Conservation (phyloP, 2,888 invertebrate genomes). For the Leuctra nigra region DNA sequence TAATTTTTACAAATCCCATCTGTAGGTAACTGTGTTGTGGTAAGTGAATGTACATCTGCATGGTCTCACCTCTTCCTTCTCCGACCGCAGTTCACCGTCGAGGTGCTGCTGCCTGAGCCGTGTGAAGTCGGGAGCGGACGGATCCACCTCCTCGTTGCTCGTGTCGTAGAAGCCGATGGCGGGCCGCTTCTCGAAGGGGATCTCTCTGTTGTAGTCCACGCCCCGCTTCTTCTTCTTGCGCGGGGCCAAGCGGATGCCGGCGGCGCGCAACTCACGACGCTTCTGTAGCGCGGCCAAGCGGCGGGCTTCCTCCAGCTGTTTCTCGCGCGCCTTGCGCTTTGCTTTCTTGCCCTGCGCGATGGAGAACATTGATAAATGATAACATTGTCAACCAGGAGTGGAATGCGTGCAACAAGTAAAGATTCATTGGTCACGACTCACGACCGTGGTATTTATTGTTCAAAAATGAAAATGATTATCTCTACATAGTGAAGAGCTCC, state of each 20-base stretch:
- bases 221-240: constrained; percentile 59
- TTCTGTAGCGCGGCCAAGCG: constrained; percentile 88
- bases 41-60: too few relatives aligned
- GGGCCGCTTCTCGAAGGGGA: constrained; percentile 95
- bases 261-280: constrained; percentile 92
- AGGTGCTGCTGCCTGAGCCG: constrained; percentile 85
- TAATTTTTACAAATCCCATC: too few relatives aligned
- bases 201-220: constrained; percentile 95
- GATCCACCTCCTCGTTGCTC: constrained; percentile 78
- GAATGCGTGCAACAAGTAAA: too few relatives aligned
- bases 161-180: constrained; percentile 94
- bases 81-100: constrained; percentile 84
- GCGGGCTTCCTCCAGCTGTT: constrained; percentile 96
- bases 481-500: too few relatives aligned
- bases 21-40: too few relatives aligned
- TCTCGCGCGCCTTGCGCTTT: constrained; percentile 91
- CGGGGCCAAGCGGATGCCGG: constrained; percentile 67
- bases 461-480: too few relatives aligned
- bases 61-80: constrained; percentile 79
- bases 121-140: constrained; percentile 83
- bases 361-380: too few relatives aligned
- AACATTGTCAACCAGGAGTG: too few relatives aligned
- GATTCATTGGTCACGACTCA: too few relatives aligned
- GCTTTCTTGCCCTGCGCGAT: constrained; percentile 68
- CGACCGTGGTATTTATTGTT: too few relatives aligned